Evolutionary conservation across 2,797 vertebrate genomes (phyloP).

Genomic region (Protosalanx chinensis): DNA sequence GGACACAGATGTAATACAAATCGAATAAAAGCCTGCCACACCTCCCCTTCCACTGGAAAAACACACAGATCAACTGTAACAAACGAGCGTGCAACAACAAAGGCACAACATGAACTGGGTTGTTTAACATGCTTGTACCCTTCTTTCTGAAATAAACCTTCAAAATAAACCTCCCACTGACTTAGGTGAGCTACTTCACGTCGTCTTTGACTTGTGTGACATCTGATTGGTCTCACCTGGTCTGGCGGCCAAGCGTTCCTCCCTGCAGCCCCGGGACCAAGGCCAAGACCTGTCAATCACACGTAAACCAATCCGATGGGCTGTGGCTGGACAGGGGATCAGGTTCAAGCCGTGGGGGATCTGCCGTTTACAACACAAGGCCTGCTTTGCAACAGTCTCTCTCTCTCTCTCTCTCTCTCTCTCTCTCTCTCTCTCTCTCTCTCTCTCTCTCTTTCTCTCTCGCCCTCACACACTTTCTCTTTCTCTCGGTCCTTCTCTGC

Average conservation of each 20-base stretch:
- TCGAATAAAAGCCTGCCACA: too few relatives aligned
- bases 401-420: background rate
- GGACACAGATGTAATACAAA: too few relatives aligned
- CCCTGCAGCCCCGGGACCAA: constrained; percentile 62
- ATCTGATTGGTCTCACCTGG: constrained; percentile 49
- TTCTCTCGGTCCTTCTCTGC: background rate
- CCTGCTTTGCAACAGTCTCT: constrained; percentile 37
- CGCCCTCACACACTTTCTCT: constrained; percentile 1
- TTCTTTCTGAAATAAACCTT: background rate
- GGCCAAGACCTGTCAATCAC: constrained; percentile 82
- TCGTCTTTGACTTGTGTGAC: background rate
- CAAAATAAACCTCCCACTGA: background rate
- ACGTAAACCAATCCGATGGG: constrained; percentile 76
- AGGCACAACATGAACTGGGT: too few relatives aligned
- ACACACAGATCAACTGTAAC: too few relatives aligned
- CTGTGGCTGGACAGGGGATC: constrained; percentile 76
- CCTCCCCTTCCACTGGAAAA: too few relatives aligned
- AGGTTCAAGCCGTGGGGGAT: constrained; percentile 79
- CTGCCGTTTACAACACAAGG: constrained; percentile 75
- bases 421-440: background rate
- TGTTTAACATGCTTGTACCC: background rate
- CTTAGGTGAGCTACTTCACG: background rate
- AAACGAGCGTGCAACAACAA: too few relatives aligned
- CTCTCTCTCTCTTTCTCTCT: constrained; percentile 1
- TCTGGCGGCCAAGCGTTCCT: constrained; percentile 64